A percentile compares a stretch with the other conserved stretches of the same genome.
Conservation (phyloP, 92 coral and sea anemone genomes). For the Parazoanthus darwini region DNA sequence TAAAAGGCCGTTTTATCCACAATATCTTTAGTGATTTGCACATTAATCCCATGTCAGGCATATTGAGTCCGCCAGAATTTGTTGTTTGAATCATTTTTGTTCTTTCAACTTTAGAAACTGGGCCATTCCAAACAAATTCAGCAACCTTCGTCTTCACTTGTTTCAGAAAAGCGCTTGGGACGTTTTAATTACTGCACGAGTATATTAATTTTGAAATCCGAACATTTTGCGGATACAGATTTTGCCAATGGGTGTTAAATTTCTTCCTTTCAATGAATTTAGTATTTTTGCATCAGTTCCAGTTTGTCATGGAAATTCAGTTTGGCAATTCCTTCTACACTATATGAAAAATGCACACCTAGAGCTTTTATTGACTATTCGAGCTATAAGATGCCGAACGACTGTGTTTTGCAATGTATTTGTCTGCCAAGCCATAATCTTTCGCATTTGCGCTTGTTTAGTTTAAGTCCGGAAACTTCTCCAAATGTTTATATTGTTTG, state of each 20-base stretch:
- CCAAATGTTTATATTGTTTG: neutral
- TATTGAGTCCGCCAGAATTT: slow-evolving; percentile 1
- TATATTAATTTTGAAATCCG: too few relatives aligned
- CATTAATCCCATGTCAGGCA: slow-evolving; percentile 8
- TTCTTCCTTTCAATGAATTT: too few relatives aligned
- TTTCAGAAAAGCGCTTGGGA: neutral
- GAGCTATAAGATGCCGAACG: neutral
- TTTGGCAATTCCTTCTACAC: neutral
- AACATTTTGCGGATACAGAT: too few relatives aligned
- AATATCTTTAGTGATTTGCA: neutral
- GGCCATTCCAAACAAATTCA: slow-evolving; percentile 1
- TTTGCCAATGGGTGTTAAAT: too few relatives aligned
- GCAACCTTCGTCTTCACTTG: neutral
- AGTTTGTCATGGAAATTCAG: too few relatives aligned
- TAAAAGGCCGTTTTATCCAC: slow-evolving; percentile 12
- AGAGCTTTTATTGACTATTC: neutral
- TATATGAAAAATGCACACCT: neutral
- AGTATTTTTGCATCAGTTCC: too few relatives aligned
- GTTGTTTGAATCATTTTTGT: slow-evolving; percentile 5
- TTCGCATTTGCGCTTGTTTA: neutral
- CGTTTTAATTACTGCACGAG: too few relatives aligned
- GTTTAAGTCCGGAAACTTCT: neutral
- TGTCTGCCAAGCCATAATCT: neutral
- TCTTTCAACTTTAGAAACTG: neutral
- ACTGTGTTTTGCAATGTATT: neutral